Base-by-base conservation (phyloP, 2,888 invertebrate species). In the Orthonevra nobilis region DNA sequence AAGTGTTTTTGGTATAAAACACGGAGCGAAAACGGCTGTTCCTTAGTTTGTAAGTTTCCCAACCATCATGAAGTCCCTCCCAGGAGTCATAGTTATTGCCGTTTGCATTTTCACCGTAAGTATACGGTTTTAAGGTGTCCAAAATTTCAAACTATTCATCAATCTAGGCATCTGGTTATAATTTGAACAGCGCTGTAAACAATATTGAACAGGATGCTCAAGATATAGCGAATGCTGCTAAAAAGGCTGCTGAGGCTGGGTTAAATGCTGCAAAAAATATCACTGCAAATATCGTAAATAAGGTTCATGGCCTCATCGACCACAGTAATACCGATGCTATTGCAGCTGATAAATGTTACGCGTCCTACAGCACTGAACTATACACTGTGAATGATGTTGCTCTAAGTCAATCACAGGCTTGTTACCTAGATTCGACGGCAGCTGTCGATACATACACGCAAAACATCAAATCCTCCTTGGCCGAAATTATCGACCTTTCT, bases 21-120 rank as follows among this genome's bases (percentile, higher is more conserved):
- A 17, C 14, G 12, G 6, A 10, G 17, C 4, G 10, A 7, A 19
- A 7, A 3, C 12, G 9, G 2, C n/a, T n/a, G n/a, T n/a, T n/a
- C n/a, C n/a, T n/a, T n/a, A n/a, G n/a, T n/a, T 1, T 0, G 44
- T 15, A n/a, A 12, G 44, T 44, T 14, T 44, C 30, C 32, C 10
- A 1, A 32, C 10, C n/a, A n/a, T n/a, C 12, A 58, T 58, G 58
- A 58, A 58, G 58, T n/a, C 44, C 30, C 14, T 58, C 20, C 30
- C 3, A 14, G 42, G 44, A 58, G 15, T 58, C 15, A 3, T 42
- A n/a, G 3, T 44, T 14, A 20, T 58, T n/a, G 42, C 58, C 15
- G 7, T 44, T 42, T 58, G 30, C 15, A 23, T 19, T 20, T 58
- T 20, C n/a, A 32, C 14, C 42, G 58, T 58, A 32, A 23, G 58